Evolutionary conservation across 2,113 vertebrate genomes (phyloP), one percentile per base, ranked within the genome.

Genomic region (Tapirus terrestris): DNA sequence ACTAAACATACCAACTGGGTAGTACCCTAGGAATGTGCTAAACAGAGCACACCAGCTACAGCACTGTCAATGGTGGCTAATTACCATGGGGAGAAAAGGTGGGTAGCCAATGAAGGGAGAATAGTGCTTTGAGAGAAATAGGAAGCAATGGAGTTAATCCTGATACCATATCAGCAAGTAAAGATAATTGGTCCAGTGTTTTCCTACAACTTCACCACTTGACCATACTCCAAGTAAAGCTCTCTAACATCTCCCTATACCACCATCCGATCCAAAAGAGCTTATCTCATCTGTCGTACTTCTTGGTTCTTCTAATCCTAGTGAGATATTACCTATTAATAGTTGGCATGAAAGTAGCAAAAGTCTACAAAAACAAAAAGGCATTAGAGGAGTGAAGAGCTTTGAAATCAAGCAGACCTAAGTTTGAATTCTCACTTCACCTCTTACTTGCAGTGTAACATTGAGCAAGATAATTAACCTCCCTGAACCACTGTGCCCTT

Each of bases 381-480:
- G 43, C 43, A 81, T 89, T 60, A 83, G 5, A 93, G 61, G 63
- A 72, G 31, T 63, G 21, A 95, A 83, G 36, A 83, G 18, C 56
- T 73, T 70, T 95, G 87, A 94, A 83, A 87, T 92, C 75, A 79
- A 23, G 48, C 29, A 33, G 31, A 58, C 17, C 63, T 87, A 79
- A 27, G 10, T 92, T 76, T 92, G 43, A 87, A 91, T 94, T 87
- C 20, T 80, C 43, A 16, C 12, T 63, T 80, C 16, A 33, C 18
- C 51, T 95, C 33, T 85, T 53, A 90, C 36, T 31, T 91, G 29
- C 63, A 76, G 45, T 67, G 48, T 72, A 73, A 96, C 17, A 67
- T 0, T 61, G 51, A 97, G 21, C 51, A 97, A 94, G 68, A 56
- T 73, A 93, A 91, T 77, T 61, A 90, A 87, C 58, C 53, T 96